Evolutionary conservation across 2,113 vertebrate genomes (phyloP), one percentile per base, ranked within the genome.

Genomic region (Pachypanchax playfairii): DNA sequence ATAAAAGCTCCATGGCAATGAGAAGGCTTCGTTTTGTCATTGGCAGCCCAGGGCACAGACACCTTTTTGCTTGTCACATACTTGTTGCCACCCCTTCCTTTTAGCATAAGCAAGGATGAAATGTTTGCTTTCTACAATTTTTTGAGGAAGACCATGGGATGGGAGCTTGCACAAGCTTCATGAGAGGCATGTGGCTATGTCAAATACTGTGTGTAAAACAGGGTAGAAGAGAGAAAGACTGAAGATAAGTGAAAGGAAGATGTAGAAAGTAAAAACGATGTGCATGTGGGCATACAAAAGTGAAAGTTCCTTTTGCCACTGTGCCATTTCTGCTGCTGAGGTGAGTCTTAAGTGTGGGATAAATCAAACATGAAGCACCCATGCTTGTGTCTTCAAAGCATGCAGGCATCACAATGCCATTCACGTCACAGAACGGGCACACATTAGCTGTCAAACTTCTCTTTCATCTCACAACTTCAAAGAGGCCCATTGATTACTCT

Each of bases 401-500:
- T 5, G 73, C 62, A 66, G 73, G 61, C 88, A 90, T 91, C 74
- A 70, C 68, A 80, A 92, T 91, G 89, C 91, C 63, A 83, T 89
- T 88, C 91, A 91, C 90, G 83, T 87, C 84, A 87, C 70, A 59
- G 85, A 83, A 90, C 83, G 85, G 88, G 82, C 90, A 65, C 89
- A 87, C 90, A 89, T 89, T 87, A 88, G 83, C 89, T 87, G 90
- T 91, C 91, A 91, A 89, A 90, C 85, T 87, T 82, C 81, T 83
- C 88, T 91, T 92, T 93, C 90, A 92, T 92, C 90, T 88, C 77
- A 42, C 64, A 80, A 90, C 91, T 92, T 92, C 92, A 91, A 91
- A 93, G 89, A 73, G 82, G 62, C 79, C 82, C 86, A 91, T 91
- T 91, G 92, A 93, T 92, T 92, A 90, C 86, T 88, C 85, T 91